A percentile compares a stretch with the other conserved stretches of the same genome.
These are phyloP conservation scores for Ptiloglossa arizonensis DNA, from an alignment of 1,140 invertebrate genomes.

Conservation along the genomic window DNA sequence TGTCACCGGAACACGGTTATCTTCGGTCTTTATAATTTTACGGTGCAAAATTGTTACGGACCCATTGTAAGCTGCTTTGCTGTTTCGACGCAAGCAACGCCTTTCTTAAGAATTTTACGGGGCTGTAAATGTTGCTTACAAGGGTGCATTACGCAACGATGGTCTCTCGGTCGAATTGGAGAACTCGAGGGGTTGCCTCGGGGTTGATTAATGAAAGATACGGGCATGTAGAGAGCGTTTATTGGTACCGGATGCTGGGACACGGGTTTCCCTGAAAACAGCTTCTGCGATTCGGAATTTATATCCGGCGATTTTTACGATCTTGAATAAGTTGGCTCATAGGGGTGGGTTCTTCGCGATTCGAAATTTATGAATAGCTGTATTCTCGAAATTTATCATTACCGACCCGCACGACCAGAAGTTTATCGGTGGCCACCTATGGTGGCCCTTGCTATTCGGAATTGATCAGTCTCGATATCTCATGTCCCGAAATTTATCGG, in stretches of 20 bases:
- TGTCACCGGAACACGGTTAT: background rate
- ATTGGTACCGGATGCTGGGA: conserved; percentile 1
- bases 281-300: conserved; percentile 1
- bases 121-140: background rate
- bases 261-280: background rate
- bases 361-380: background rate
- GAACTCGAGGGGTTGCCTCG: conserved; percentile 16
- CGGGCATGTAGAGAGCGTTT: background rate
- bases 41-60: background rate
- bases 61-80: conserved; percentile 8
- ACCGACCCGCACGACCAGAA: background rate
- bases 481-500: too few relatives aligned
- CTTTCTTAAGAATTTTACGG: conserved; percentile 14
- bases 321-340: conserved; percentile 2
- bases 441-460: background rate
- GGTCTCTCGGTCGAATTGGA: background rate
- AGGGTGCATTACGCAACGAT: background rate
- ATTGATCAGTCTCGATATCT: too few relatives aligned
- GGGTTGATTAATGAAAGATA: conserved; percentile 42
- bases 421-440: background rate
- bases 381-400: background rate
- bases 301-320: background rate
- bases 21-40: conserved; percentile 9
- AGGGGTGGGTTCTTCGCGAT: background rate
- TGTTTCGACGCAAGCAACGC: background rate